These are phyloP conservation scores for Mayetiola destructor DNA, from an alignment of 2,888 invertebrate genomes.

Conservation along the genomic window DNA sequence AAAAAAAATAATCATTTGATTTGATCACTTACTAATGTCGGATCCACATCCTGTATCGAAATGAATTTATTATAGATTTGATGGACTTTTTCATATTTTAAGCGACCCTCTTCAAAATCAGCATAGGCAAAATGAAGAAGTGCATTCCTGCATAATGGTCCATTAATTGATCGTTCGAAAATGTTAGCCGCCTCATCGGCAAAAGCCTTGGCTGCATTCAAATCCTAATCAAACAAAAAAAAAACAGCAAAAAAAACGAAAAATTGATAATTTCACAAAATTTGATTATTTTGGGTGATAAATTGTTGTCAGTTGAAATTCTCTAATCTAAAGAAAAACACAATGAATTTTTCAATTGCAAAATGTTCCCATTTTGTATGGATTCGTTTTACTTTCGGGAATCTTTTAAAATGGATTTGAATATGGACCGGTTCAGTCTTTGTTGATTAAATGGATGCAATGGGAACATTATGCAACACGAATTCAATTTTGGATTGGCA, in stretches of 20 bases:
- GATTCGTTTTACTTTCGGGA: too few relatives aligned
- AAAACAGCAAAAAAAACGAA: not conserved
- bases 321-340: conserved; percentile 16
- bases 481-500: not conserved
- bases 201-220: conserved; percentile 81
- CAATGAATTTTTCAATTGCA: conserved; percentile 12
- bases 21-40: conserved; percentile 62
- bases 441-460: not conserved
- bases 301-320: not conserved
- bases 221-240: conserved; percentile 48
- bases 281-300: not conserved
- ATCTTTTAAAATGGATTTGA: not conserved
- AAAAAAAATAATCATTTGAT: not conserved
- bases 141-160: conserved; percentile 79
- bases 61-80: conserved; percentile 87
- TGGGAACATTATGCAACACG: not conserved
- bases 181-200: conserved; percentile 91
- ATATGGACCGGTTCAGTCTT: not conserved
- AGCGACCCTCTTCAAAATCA: conserved; percentile 93
- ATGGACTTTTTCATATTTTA: conserved; percentile 92
- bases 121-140: conserved; percentile 95
- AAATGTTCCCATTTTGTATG: not conserved
- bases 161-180: conserved; percentile 84
- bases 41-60: conserved; percentile 81
- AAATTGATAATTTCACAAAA: not conserved